phyloP scores from a whole-genome alignment of 2,113 vertebrate species.

The Paradisaea rubra region DNA sequence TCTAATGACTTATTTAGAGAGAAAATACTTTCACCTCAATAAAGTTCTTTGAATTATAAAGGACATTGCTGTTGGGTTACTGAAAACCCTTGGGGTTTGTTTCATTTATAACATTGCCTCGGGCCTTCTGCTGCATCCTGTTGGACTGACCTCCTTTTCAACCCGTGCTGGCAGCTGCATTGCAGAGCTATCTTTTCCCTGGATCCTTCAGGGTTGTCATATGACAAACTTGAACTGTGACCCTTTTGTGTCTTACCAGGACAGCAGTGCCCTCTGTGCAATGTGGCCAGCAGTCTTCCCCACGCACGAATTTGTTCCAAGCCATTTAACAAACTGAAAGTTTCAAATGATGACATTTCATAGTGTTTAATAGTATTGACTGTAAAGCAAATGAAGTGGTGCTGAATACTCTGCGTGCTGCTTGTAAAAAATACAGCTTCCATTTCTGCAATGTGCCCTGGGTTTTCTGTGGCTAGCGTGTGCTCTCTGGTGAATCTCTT shows the following conservation, averaged over 20 bases:
- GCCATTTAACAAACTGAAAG: conserved; percentile 59
- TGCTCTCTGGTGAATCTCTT: conserved; percentile 6
- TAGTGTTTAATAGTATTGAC: conserved; percentile 28
- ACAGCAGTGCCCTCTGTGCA: conserved; percentile 52
- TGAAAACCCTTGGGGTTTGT: conserved; percentile 78
- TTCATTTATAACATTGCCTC: conserved; percentile 85
- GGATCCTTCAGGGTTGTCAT: conserved; percentile 72
- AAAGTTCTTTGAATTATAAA: conserved; percentile 76
- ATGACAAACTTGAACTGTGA: conserved; percentile 81
- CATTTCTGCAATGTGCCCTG: conserved; percentile 7
- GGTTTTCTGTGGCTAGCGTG: conserved; percentile 1
- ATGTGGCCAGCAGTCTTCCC: conserved; percentile 62
- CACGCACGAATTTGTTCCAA: not conserved
- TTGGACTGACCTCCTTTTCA: conserved; percentile 92
- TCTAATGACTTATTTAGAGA: conserved; percentile 52
- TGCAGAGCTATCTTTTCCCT: conserved; percentile 71
- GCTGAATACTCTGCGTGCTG: conserved; percentile 18
- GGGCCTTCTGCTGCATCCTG: conserved; percentile 82
- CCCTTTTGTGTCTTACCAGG: conserved; percentile 71
- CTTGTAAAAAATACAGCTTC: conserved; percentile 45
- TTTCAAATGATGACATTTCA: conserved; percentile 41
- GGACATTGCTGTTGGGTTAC: conserved; percentile 73
- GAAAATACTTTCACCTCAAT: conserved; percentile 64
- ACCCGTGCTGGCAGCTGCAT: conserved; percentile 77
- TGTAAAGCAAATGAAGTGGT: conserved; percentile 48